Base-by-base conservation (phyloP, 30 jellyfish, hydroid and myxozoan species). In the Turritopsis dohrnii region DNA sequence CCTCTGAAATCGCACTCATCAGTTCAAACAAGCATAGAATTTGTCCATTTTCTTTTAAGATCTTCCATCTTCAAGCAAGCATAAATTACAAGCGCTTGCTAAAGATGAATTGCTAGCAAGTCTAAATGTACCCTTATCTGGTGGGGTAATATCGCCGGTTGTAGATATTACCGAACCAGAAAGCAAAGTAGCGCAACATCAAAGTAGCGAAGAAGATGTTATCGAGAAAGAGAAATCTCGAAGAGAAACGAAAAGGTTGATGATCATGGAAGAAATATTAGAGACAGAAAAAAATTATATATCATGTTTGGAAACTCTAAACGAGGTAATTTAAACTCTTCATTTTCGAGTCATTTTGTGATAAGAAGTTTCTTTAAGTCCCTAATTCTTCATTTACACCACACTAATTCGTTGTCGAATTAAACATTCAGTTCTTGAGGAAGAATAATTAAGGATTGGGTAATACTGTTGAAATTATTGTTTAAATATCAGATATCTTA, bases 201-300 rank as follows among this genome's bases (percentile, higher is more conserved):
- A 22, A 28, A 13, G 25, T 22, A 96, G 86, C 81, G 87, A 82
- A 28, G 89, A 82, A 28, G 92, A 28, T 24, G 25, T 81, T 4
- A 88, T 71, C 0, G 96, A 83, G 25, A 89, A 76, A n/a, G 88
- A 82, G 82, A 88, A 80, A 71, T 89, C 86, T 52, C 53, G 87
- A 84, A 80, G 74, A 79, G 88, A 85, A 79, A 93, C 82, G 69
- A 88, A 89, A 80, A 72, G 99, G 80, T 89, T 84, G 31, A 80
- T 81, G 79, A 95, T 94, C 72, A 94, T 94, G 71, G 96, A 94
- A 53, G 99, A 94, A 53, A 94, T 94, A 4, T 85, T 94, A 25
- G 96, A 94, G 76, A 94, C 99, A 4, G 99, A 94, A 30, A 88
- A 85, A 90, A 94, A 94, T 53, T 94, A 94, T 85, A 84, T 94